phyloP scores from a whole-genome alignment of 1,140 invertebrate genomes.

The Acromyrmex charruanus region DNA sequence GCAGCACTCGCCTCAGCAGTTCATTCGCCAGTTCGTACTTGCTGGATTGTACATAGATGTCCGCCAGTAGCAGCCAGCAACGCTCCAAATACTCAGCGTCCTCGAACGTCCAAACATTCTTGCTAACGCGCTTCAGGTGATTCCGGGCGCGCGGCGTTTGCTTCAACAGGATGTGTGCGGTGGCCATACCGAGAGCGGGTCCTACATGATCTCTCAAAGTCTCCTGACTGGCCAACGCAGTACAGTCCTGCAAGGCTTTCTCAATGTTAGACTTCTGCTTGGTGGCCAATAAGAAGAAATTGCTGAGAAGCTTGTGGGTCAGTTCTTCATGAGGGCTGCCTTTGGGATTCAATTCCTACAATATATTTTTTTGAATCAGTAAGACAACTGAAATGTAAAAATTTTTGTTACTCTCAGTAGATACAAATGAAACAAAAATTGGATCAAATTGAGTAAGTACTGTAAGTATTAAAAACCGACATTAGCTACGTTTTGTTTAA shows the following conservation, averaged over 20 bases:
- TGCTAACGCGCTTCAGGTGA: slow-evolving; percentile 96
- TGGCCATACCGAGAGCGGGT: slow-evolving; percentile 95
- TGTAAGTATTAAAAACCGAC: not conserved
- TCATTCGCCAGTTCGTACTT: slow-evolving; percentile 96
- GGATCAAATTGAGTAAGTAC: not conserved
- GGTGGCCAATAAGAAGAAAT: slow-evolving; percentile 94
- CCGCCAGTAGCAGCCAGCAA: slow-evolving; percentile 97
- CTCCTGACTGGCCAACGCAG: slow-evolving; percentile 91
- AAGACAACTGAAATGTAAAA: not conserved
- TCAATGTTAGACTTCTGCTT: slow-evolving; percentile 95
- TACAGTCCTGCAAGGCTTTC: slow-evolving; percentile 93
- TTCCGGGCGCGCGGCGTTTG: slow-evolving; percentile 96
- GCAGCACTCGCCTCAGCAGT: slow-evolving; percentile 92
- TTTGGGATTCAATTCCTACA: slow-evolving; percentile 91
- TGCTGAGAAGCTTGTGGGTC: slow-evolving; percentile 91
- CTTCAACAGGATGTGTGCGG: slow-evolving; percentile 95
- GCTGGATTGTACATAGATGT: slow-evolving; percentile 95
- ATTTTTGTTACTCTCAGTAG: not conserved
- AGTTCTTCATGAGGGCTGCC: slow-evolving; percentile 89
- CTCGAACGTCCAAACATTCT: slow-evolving; percentile 96
- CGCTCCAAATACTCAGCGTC: slow-evolving; percentile 98
- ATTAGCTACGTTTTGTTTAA: not conserved
- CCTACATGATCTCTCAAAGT: slow-evolving; percentile 92
- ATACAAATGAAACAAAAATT: not conserved
- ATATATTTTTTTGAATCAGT: slow-evolving; percentile 75